A percentile compares a stretch with the other conserved stretches of the same genome.
Evolutionary conservation across 2,113 vertebrate genomes (phyloP).

Genomic region (Eulemur rufifrons): DNA sequence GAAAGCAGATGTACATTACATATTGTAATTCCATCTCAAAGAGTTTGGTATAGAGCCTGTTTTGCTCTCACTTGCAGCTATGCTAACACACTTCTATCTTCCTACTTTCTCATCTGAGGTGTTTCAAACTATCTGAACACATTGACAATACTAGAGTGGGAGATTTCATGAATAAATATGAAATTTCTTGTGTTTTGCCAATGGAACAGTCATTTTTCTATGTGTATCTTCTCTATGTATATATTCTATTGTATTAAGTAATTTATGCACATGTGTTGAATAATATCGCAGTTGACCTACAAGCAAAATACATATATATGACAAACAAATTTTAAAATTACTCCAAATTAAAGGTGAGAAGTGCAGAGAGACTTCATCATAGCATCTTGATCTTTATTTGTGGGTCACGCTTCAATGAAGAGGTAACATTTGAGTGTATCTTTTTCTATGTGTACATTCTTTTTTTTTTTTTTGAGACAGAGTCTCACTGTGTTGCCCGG

Average conservation of each 20-base stretch:
- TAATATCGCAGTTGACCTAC: not conserved
- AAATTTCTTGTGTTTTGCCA: not conserved
- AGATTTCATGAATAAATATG: not conserved
- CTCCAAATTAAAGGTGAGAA: slow-evolving; percentile 25
- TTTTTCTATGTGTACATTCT: not conserved
- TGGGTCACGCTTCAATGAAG: not conserved
- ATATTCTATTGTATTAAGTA: not conserved
- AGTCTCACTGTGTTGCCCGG: too few relatives aligned
- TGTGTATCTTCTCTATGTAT: not conserved
- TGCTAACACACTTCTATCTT: not conserved
- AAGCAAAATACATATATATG: not conserved
- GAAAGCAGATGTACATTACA: not conserved
- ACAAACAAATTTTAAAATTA: slow-evolving; percentile 7
- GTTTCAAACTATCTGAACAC: not conserved
- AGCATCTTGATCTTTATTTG: not conserved
- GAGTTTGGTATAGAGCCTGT: not conserved
- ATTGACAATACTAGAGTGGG: not conserved
- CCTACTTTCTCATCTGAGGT: not conserved
- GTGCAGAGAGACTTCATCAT: not conserved
- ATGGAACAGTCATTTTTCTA: not conserved
- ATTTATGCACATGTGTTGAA: not conserved
- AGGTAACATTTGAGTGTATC: not conserved
- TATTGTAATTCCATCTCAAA: not conserved
- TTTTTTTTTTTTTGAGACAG: not conserved
- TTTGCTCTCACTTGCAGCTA: not conserved